Evolutionary conservation across 1,140 invertebrate species (phyloP).

Genomic region (Bemisia tabaci): DNA sequence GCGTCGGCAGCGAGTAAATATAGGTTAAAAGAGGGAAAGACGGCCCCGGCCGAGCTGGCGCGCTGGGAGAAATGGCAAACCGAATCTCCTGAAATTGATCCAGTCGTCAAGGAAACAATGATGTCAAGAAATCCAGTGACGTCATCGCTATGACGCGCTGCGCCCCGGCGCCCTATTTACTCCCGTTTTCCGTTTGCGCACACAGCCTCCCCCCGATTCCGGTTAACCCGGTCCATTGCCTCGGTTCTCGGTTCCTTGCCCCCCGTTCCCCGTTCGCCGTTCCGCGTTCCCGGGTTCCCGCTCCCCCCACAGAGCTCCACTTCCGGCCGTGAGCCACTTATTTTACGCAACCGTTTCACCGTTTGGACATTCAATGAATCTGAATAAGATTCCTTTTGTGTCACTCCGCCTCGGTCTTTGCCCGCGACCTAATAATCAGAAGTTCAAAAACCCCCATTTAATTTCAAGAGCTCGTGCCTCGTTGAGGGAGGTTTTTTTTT

Average conservation of each 20-base stretch:
- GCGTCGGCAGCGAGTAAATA: not conserved
- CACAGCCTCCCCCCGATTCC: no score
- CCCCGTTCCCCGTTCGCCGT: not conserved
- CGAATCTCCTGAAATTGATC: not conserved
- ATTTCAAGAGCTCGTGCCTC: not conserved
- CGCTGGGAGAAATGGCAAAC: not conserved
- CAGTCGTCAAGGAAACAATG: not conserved
- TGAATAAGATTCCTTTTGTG: not conserved
- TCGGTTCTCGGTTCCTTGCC: not conserved
- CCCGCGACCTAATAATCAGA: not conserved
- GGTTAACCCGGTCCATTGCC: not conserved
- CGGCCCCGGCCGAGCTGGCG: no score
- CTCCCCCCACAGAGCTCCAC: not conserved
- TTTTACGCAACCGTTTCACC: not conserved
- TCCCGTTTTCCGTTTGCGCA: not conserved
- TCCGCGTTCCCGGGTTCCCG: not conserved
- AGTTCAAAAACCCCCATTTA: not conserved
- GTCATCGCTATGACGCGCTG: not conserved
- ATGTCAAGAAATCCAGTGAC: not conserved
- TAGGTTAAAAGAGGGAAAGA: not conserved
- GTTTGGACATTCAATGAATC: not conserved
- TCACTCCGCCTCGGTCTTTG: not conserved
- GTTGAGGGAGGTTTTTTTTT: no score
- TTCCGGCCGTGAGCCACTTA: not conserved
- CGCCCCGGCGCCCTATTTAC: not conserved